These are phyloP conservation scores for Oscheius sp. DNA, from an alignment of 2,888 invertebrate genomes.

Conservation along the genomic window DNA sequence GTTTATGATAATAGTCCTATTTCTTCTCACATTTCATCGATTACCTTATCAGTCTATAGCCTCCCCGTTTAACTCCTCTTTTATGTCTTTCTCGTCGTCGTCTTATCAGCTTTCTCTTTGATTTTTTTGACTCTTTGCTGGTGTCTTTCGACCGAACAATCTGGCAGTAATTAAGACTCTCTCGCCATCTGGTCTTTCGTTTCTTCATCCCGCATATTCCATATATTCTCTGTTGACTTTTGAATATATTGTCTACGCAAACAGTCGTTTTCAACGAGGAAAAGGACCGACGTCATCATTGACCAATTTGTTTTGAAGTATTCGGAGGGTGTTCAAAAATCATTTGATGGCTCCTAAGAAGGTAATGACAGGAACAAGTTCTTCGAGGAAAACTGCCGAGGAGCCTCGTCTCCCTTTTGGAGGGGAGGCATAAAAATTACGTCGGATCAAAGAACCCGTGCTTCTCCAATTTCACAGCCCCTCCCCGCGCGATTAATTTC, in stretches of 20 bases:
- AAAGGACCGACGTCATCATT: background rate
- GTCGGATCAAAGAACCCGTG: too few relatives aligned
- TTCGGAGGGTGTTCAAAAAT: slow-evolving; percentile 19
- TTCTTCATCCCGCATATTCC: background rate
- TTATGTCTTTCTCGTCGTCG: background rate
- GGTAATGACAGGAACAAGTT: slow-evolving; percentile 2
- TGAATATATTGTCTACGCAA: background rate
- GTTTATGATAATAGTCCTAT: too few relatives aligned
- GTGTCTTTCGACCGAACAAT: background rate
- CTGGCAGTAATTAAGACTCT: background rate
- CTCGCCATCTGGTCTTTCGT: background rate
- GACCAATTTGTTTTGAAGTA: slow-evolving; percentile 17
- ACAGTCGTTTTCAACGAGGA: background rate
- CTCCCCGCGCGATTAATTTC: too few relatives aligned
- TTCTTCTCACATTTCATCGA: slow-evolving; percentile 20
- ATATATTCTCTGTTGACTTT: background rate
- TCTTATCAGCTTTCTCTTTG: background rate
- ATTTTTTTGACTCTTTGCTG: background rate
- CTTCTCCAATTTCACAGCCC: too few relatives aligned
- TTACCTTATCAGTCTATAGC: slow-evolving; percentile 19
- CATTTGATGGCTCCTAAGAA: slow-evolving; percentile 4
- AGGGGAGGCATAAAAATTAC: background rate
- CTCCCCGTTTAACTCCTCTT: background rate
- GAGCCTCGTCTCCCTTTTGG: background rate
- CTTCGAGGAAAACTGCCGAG: background rate